Conservation (phyloP, 2,797 vertebrate genomes). For the Vultur gryphus region DNA sequence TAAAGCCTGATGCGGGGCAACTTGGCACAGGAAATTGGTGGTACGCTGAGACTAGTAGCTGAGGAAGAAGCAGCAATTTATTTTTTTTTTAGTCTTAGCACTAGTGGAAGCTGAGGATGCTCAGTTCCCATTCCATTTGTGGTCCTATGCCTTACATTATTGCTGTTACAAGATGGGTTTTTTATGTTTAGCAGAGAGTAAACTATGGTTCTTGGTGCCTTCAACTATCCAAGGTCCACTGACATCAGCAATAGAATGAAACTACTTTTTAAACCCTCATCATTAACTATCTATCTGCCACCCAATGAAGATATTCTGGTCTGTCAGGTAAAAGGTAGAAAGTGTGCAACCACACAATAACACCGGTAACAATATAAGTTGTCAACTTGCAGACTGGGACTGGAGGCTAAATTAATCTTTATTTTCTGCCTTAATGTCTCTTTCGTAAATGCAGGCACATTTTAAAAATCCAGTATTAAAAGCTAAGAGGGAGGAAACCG, state of each 20-base stretch:
- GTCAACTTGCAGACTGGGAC: neutral
- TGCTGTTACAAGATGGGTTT: neutral
- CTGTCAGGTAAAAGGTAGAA: neutral
- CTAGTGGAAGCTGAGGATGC: neutral
- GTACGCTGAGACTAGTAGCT: no score
- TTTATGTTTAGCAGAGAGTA: neutral
- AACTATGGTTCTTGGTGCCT: neutral
- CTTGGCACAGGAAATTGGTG: accelerated
- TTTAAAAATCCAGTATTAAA: neutral
- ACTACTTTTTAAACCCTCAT: neutral
- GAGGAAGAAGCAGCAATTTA: neutral
- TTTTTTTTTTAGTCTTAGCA: neutral
- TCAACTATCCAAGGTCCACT: neutral
- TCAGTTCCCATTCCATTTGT: neutral
- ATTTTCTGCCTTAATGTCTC: neutral
- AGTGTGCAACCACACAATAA: neutral
- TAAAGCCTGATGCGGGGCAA: neutral
- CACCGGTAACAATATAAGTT: neutral
- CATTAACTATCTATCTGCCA: neutral
- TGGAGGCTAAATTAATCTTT: neutral
- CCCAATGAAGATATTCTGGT: neutral
- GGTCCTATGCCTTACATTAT: neutral
- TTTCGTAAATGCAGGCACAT: neutral
- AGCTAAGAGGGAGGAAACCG: neutral
- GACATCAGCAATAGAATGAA: neutral